Evolutionary conservation across 1,140 invertebrate species (phyloP).

Genomic region (Leptinotarsa texana): DNA sequence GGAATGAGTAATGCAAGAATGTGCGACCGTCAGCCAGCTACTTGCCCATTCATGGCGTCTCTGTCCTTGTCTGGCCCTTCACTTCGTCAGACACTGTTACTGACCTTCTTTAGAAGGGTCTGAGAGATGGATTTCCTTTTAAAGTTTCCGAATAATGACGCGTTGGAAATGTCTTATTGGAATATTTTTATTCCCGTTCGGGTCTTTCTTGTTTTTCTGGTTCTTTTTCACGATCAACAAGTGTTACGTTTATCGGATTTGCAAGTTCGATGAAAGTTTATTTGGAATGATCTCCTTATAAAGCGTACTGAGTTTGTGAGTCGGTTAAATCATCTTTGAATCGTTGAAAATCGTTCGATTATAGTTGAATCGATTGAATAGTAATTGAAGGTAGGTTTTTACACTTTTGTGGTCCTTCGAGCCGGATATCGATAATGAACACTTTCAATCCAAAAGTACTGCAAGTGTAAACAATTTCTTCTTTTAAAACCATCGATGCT

Average conservation of each 20-base stretch:
- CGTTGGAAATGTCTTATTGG: constrained; percentile 23
- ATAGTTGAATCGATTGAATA: no score
- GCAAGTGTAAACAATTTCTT: no score
- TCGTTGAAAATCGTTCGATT: no score
- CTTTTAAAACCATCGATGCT: no score
- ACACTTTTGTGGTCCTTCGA: neutral
- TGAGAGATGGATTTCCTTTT: constrained; percentile 23
- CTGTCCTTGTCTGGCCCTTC: constrained; percentile 27
- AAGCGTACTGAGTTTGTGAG: neutral
- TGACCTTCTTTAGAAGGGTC: constrained; percentile 31
- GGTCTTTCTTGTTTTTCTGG: constrained; percentile 10
- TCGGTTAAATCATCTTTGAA: no score
- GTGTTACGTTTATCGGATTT: neutral
- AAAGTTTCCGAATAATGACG: constrained; percentile 30
- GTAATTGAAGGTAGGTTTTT: no score
- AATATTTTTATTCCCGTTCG: constrained; percentile 22
- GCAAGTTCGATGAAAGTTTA: neutral
- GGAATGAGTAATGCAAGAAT: constrained; percentile 32
- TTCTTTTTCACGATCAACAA: constrained; percentile 18
- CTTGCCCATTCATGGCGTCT: constrained; percentile 29
- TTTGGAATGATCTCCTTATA: neutral
- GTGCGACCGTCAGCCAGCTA: constrained; percentile 23
- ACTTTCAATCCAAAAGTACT: no score
- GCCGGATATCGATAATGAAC: neutral
- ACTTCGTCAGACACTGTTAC: constrained; percentile 17